Evolutionary conservation across 2,888 invertebrate species (phyloP), one percentile per base, ranked within the genome.

Genomic region (Panopea generosa): DNA sequence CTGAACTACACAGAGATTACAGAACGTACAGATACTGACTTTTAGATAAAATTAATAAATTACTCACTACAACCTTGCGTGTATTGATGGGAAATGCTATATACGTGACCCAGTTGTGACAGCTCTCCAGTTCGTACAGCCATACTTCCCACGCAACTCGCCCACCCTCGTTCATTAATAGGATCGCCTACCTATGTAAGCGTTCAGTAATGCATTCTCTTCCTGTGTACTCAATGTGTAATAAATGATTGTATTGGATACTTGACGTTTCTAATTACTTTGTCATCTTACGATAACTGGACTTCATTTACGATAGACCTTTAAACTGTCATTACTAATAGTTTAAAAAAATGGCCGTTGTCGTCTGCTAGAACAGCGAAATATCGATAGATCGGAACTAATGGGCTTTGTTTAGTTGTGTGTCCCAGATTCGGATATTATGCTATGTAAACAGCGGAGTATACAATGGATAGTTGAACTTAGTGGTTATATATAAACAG

Each of bases 151-250:
- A 80, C 79, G 79, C 75, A 66, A 57, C 47, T 18, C 52, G 65
- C 60, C 55, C 63, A 67, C 62, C 83, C 76, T 63, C 22, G 33
- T 52, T 47, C 38, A 49, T 47, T 38, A 77, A 72, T 86, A 73
- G 84, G 83, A 71, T 76, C 57, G 76, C 57, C 86, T 83, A 61
- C 45, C 68, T 73, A 75, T 70, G 79, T 83, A 81, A 83, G 77
- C 82, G 83, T 76, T 80, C 81, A 67, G 73, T 81, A 72, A 77
- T 77, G 77, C 79, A 77, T 73, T 77, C 63, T 72, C 77, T 83
- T 77, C 73, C 71, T 63, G 69, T 72, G 66, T 61, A 57, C 67
- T 29, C 43, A n/a, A 24, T 66, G 67, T 57, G 65, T 74, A 65
- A 68, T 74, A 68, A 50, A 63, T 55, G 68, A 69, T 59, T 45